Evolutionary conservation across 2,888 invertebrate genomes (phyloP).

Genomic region (Lithophane ornitopus): DNA sequence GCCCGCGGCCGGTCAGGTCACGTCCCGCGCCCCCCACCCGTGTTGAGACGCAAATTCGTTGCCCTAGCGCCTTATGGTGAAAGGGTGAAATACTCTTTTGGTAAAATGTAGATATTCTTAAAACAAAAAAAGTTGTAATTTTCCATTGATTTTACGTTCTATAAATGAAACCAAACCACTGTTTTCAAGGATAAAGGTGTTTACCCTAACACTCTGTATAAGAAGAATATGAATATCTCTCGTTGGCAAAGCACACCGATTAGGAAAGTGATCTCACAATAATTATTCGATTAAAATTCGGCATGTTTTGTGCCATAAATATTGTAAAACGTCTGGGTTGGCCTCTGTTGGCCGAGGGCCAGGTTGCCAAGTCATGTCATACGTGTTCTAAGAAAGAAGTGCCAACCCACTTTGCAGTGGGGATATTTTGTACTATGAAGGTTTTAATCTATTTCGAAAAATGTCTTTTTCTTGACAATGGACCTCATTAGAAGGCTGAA

Average conservation of each 20-base stretch:
- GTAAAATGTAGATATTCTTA: too few species aligned
- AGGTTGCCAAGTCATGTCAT: constrained; percentile 8
- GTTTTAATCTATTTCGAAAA: neutral
- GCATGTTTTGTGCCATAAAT: constrained; percentile 27
- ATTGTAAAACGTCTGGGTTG: constrained; percentile 17
- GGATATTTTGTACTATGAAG: neutral
- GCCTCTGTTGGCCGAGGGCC: constrained; percentile 21
- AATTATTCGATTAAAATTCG: constrained; percentile 50
- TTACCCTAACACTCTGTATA: too few species aligned
- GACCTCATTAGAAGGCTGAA: neutral
- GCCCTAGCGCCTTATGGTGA: too few species aligned
- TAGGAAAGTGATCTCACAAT: constrained; percentile 31
- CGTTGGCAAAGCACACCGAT: constrained; percentile 19
- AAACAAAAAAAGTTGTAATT: too few species aligned
- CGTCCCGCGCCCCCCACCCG: too few species aligned
- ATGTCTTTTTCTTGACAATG: neutral
- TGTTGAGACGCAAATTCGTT: too few species aligned
- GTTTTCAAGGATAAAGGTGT: too few species aligned
- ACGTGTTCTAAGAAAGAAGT: neutral
- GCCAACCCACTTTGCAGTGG: constrained; percentile 13
- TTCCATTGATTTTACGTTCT: too few species aligned
- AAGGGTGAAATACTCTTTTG: too few species aligned
- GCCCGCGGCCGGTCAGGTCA: too few species aligned
- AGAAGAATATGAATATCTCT: constrained; percentile 15
- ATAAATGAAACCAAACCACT: too few species aligned